Base-by-base conservation (phyloP, 2,888 invertebrate genomes). In the Tetheella fluctuosa region DNA sequence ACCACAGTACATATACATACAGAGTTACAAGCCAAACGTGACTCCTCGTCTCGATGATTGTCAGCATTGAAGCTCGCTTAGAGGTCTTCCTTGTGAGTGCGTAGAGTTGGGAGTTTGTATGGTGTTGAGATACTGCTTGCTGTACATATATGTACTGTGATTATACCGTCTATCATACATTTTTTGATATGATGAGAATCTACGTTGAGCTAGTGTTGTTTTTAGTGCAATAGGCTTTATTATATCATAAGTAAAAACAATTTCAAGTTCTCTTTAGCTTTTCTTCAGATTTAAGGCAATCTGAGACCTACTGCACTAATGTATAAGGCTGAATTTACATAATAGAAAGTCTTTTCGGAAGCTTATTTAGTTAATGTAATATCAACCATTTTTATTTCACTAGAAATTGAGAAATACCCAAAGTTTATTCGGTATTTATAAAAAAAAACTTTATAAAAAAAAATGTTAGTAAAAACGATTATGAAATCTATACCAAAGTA, bases 1-100 rank as follows among this genome's bases (percentile, higher is more conserved):
- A 42, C 42, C 42, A 48, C 48, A 48, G 48, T 48, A 48, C 48
- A 48, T 48, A 48, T 48, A 48, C 48, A 48, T 48, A 48, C 48
- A 48, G 39, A 39, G 10, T 20, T 15, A 48, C 48, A 48, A 10
- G 39, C 39, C 15, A 39, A n/a, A 39, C n/a, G 15, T 39, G 39
- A n/a, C n/a, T n/a, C 6, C 39, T 6, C 39, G n/a, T n/a, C 39
- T 34, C 34, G 34, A 6, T 39, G 39, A 6, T 6, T 39, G 7
- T 39, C 39, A 7, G 39, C 39, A 39, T 39, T 39, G n/a, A 6
- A n/a, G 7, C n/a, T n/a, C 1, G 39, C 39, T 39, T 39, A n/a
- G 37, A 42, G 4, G 4, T 48, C 48, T 15, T 7, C 8, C 20
- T 20, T 48, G 48, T 20, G 1, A 10, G 20, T 48, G 48, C 48